Conservation (phyloP, 2,113 vertebrate genomes). For the Origma solitaria region DNA sequence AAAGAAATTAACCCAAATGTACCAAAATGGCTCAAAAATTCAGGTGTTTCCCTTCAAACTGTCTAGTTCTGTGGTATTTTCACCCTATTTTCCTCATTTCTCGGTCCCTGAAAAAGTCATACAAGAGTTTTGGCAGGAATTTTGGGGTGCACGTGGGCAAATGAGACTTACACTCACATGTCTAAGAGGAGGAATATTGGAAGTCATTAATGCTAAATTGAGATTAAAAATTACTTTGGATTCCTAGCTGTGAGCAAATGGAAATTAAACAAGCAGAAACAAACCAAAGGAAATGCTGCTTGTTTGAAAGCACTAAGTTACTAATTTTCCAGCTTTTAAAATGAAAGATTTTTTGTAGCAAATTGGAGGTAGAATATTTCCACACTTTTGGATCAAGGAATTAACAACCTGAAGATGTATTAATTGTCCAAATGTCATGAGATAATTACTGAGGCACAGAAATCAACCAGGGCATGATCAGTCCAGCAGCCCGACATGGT, state of each 20-base stretch:
- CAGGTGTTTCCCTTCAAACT: not conserved
- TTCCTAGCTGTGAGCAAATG: not conserved
- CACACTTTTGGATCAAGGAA: not conserved
- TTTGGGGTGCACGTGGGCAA: not conserved
- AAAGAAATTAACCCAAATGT: not conserved
- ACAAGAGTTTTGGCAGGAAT: not conserved
- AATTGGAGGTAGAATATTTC: not conserved
- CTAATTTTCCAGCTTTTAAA: not conserved
- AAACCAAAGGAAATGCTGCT: not conserved
- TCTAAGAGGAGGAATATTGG: not conserved
- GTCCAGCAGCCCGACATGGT: not conserved
- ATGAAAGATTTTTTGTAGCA: not conserved
- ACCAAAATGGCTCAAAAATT: not conserved
- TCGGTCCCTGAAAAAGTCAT: not conserved
- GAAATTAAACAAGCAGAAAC: conserved; percentile 20
- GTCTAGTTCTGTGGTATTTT: not conserved
- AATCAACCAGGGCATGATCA: not conserved
- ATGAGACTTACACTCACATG: not conserved
- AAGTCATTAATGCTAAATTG: not conserved
- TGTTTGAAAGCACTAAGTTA: not conserved
- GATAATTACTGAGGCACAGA: not conserved
- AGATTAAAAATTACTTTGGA: not conserved
- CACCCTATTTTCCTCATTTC: not conserved
- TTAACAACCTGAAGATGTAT: not conserved
- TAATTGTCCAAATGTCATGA: not conserved